Evolutionary conservation across 2,888 invertebrate species (phyloP), one percentile per base, ranked within the genome.

Genomic region (Lamellibrachia columna): DNA sequence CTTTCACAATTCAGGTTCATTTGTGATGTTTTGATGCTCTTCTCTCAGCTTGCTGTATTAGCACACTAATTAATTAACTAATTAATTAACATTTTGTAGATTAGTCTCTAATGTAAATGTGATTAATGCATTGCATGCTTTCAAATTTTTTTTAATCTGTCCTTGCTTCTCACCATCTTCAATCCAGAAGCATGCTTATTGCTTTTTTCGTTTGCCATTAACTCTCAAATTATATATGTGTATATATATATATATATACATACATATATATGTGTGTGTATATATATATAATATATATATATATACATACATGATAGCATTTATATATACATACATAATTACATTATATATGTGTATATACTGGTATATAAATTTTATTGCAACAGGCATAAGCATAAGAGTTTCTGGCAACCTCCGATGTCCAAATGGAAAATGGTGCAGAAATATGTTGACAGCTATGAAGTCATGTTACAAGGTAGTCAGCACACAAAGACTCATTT

Each of bases 121-220:
- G 40, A 75, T 75, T 75, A 75, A 75, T 75, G 75, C 75, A 75
- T 75, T 75, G 75, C 75, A 75, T 75, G 75, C n/a, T 75, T 75
- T 75, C n/a, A 22, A 75, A 75, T n/a, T n/a, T 22, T 0, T 75
- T 6, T 3, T 7, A 75, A 75, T 75, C 15, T 75, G 15, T 75
- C 75, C n/a, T 75, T 75, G 75, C 75, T 75, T 75, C n/a, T 3
- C 75, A 75, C 22, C 75, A 75, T 75, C 75, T 22, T 75, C 6
- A 22, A 75, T 75, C 75, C 75, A 75, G 75, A 75, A 75, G 11
- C 75, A 75, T 7, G 22, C 75, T 75, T 75, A 15, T 22, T 75
- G 75, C 75, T 75, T 22, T 75, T 40, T 22, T 75, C 22, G 2
- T 75, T 75, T 75, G 22, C 75, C 75, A 75, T 75, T 75, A 75